Percentiles rank a stretch among this genome's conserved stretches.
Conservation (phyloP, 1,140 invertebrate genomes). For the Zaprionus taronus region DNA sequence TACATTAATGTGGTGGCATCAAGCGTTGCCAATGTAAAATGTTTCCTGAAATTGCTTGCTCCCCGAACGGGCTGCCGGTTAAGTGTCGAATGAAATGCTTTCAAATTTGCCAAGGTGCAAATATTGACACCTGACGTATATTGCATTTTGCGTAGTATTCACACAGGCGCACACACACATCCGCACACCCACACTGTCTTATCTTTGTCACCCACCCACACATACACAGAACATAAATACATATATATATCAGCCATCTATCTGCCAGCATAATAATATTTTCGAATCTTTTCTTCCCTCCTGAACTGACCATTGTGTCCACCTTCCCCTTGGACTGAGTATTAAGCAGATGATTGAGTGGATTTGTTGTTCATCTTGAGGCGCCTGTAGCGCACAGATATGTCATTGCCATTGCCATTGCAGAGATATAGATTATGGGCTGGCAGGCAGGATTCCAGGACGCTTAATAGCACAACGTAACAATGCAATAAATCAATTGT, state of each 20-base stretch:
- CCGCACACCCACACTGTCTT: background rate
- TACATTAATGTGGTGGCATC: slow-evolving; percentile 80
- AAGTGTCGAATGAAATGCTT: slow-evolving; percentile 66
- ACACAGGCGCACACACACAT: slow-evolving; percentile 5
- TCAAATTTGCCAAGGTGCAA: slow-evolving; percentile 72
- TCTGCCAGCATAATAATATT: slow-evolving; percentile 1
- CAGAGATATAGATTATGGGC: slow-evolving; percentile 58
- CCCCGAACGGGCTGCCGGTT: slow-evolving; percentile 13
- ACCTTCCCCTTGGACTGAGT: slow-evolving; percentile 39
- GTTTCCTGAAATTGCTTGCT: slow-evolving; percentile 37
- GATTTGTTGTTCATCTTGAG: slow-evolving; percentile 70
- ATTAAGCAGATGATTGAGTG: slow-evolving; percentile 80
- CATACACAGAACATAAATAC: background rate
- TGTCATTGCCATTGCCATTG: slow-evolving; percentile 61
- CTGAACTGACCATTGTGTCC: slow-evolving; percentile 14
- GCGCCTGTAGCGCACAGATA: slow-evolving; percentile 57
- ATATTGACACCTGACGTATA: slow-evolving; percentile 71
- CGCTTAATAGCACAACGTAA: slow-evolving; percentile 54
- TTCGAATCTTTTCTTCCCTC: background rate
- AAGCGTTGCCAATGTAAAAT: slow-evolving; percentile 78
- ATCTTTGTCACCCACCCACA: slow-evolving; percentile 24
- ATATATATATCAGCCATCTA: background rate
- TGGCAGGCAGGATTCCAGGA: slow-evolving; percentile 54
- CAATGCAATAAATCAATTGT: slow-evolving; percentile 41
- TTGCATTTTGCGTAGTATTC: slow-evolving; percentile 52